These are phyloP conservation scores for Abscondita cerata DNA, from an alignment of 2,888 invertebrate genomes.

Conservation along the genomic window DNA sequence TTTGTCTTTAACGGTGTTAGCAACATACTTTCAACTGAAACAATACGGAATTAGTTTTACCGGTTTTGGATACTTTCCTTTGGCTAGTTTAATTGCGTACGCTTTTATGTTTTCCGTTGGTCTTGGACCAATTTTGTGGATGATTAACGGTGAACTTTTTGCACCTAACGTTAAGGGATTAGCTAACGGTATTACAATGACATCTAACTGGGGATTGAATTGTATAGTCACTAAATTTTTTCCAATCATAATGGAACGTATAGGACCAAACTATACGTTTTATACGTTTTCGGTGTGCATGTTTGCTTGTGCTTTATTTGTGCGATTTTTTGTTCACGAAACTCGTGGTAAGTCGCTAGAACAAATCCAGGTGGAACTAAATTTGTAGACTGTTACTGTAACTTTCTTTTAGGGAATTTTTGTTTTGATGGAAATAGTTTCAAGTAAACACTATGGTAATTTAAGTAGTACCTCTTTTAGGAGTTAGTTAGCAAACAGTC, in stretches of 20 bases:
- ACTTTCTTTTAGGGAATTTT: too few species aligned
- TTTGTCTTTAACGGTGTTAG: slow-evolving; percentile 17
- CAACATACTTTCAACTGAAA: slow-evolving; percentile 16
- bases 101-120: slow-evolving; percentile 33
- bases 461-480: too few species aligned
- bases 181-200: slow-evolving; percentile 35
- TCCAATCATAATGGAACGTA: slow-evolving; percentile 25
- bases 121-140: slow-evolving; percentile 37
- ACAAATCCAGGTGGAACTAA: slow-evolving; percentile 26
- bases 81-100: slow-evolving; percentile 29
- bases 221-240: slow-evolving; percentile 36
- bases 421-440: too few species aligned
- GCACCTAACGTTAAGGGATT: slow-evolving; percentile 36
- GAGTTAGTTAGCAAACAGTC: too few species aligned
- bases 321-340: slow-evolving; percentile 35
- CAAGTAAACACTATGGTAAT: too few species aligned
- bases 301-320: slow-evolving; percentile 21
- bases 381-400: slow-evolving; percentile 12
- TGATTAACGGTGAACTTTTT: slow-evolving; percentile 35
- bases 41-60: slow-evolving; percentile 5
- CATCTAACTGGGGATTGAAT: slow-evolving; percentile 31
- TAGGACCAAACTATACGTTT: slow-evolving; percentile 34
- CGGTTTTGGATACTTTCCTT: slow-evolving; percentile 27
- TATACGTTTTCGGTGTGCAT: slow-evolving; percentile 35
- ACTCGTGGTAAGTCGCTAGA: slow-evolving; percentile 28